Conservation (phyloP, 2,113 vertebrate genomes). For the Periophthalmodon schlosseri region DNA sequence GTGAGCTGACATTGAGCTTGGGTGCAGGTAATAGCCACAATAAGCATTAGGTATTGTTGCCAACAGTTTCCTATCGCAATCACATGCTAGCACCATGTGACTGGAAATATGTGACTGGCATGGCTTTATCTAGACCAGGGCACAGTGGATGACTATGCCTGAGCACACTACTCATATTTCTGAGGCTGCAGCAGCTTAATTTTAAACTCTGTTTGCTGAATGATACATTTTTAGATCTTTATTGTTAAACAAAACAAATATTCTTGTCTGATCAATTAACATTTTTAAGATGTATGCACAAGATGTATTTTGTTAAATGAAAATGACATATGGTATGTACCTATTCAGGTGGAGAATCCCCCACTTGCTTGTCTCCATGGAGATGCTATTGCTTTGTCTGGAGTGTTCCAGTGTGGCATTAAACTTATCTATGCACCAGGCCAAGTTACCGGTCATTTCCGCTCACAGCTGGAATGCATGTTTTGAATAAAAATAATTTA, state of each 20-base stretch:
- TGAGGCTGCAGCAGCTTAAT: not conserved
- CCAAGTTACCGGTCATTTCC: too few species aligned
- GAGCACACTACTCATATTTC: not conserved
- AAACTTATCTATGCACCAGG: too few species aligned
- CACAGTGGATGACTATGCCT: not conserved
- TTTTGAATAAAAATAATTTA: too few species aligned
- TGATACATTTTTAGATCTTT: too few species aligned
- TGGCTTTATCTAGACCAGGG: not conserved
- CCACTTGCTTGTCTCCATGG: too few species aligned
- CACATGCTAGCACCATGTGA: not conserved
- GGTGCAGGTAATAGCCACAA: not conserved
- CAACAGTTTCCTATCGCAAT: not conserved
- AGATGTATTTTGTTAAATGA: too few species aligned
- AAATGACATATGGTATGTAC: too few species aligned
- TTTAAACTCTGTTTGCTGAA: not conserved
- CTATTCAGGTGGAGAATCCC: too few species aligned
- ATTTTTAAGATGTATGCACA: too few species aligned
- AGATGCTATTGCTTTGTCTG: too few species aligned
- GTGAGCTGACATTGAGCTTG: not conserved
- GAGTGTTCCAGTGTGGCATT: too few species aligned
- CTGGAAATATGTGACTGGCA: slow-evolving; percentile 2
- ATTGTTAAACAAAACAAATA: not conserved
- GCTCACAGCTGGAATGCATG: too few species aligned
- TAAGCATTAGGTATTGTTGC: not conserved
- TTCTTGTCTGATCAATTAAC: not conserved